Conservation (phyloP, 2,797 vertebrate species). For the Petrocephalus schoutedeni region DNA sequence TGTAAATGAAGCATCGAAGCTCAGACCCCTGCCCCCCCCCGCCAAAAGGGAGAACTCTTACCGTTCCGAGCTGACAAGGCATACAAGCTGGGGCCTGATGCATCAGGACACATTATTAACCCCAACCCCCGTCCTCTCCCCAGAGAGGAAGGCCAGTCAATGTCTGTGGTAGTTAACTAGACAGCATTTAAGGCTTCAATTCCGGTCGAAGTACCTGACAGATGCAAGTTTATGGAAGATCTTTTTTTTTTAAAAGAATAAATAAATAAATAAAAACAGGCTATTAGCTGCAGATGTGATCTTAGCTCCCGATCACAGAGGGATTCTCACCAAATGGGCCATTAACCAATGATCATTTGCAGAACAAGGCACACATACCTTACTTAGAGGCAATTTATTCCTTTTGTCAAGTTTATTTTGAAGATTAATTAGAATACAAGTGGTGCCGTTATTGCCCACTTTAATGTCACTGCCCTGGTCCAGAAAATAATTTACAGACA, state of each 20-base stretch:
- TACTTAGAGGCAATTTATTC: not conserved
- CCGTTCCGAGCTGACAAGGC: not conserved
- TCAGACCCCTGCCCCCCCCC: not conserved
- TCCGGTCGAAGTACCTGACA: conserved; percentile 13
- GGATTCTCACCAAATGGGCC: not conserved
- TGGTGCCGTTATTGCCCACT: not conserved
- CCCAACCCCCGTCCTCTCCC: not conserved
- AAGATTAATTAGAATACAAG: not conserved
- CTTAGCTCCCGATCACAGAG: not conserved
- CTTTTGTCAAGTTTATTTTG: not conserved
- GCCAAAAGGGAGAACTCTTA: not conserved
- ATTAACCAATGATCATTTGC: not conserved
- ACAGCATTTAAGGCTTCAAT: conserved; percentile 24
- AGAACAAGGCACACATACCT: not conserved
- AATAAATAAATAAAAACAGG: not conserved
- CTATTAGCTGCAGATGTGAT: not conserved
- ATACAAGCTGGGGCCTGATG: not conserved
- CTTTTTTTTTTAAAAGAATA: not conserved
- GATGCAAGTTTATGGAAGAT: not conserved
- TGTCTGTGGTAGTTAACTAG: conserved; percentile 9
- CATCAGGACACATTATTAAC: not conserved
- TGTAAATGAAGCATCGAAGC: not conserved
- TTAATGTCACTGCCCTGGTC: too few species aligned
- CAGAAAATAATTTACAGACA: too few species aligned
- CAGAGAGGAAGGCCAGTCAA: not conserved